phyloP scores from a whole-genome alignment of 2,113 vertebrate genomes.

The Corvus moneduloides region DNA sequence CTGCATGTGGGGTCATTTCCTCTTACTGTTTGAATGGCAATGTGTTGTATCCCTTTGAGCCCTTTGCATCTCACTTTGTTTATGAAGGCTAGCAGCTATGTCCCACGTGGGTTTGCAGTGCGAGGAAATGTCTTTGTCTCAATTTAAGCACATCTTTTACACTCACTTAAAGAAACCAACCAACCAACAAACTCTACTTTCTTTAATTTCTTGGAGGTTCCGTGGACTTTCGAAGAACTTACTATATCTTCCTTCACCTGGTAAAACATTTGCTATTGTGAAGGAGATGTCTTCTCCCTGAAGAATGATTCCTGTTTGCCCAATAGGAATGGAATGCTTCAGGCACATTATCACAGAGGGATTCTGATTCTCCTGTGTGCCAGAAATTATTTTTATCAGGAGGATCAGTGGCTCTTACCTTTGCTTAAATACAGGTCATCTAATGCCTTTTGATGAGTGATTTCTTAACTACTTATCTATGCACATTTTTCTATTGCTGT shows the following conservation, averaged over 20 bases:
- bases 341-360: neutral
- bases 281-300: neutral
- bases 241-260: neutral
- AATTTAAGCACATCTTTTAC: neutral
- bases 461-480: neutral
- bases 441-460: neutral
- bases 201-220: neutral
- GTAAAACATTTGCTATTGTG: neutral
- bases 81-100: neutral
- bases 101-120: neutral
- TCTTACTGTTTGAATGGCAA: neutral
- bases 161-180: neutral
- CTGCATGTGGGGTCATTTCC: neutral
- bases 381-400: neutral
- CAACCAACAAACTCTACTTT: neutral
- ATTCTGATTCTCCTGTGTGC: neutral
- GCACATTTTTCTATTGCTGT: neutral
- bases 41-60: neutral
- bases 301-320: neutral
- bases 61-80: neutral
- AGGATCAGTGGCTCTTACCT: neutral
- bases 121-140: neutral
- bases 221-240: neutral
- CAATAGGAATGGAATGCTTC: neutral
- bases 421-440: neutral